A percentile compares a stretch with the other conserved stretches of the same genome.
These are phyloP conservation scores for Nibea albiflora DNA, from an alignment of 2,113 vertebrate genomes.

Conservation along the genomic window DNA sequence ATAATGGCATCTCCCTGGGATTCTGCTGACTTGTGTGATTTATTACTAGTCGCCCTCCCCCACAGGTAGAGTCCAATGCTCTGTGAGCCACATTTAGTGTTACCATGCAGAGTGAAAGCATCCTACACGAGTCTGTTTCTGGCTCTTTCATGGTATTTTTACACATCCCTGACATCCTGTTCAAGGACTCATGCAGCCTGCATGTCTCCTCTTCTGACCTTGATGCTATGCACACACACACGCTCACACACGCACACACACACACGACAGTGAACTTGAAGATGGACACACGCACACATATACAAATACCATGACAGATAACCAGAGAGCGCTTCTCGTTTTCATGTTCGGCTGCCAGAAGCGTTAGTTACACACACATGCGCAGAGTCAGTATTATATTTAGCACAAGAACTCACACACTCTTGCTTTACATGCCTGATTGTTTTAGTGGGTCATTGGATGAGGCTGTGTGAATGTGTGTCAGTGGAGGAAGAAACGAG, in stretches of 20 bases:
- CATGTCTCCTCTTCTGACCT: conserved; percentile 52
- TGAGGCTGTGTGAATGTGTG: conserved; percentile 66
- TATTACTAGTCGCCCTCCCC: conserved; percentile 55
- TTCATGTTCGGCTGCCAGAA: conserved; percentile 4
- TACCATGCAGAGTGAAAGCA: conserved; percentile 33
- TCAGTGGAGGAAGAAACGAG: conserved; percentile 62
- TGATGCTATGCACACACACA: conserved; percentile 22
- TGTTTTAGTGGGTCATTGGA: conserved; percentile 80
- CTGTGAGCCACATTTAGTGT: conserved; percentile 34
- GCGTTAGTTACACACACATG: conserved; percentile 2
- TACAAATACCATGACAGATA: conserved; percentile 7
- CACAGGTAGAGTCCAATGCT: conserved; percentile 50
- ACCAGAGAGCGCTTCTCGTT: neutral
- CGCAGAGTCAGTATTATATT: conserved; percentile 56
- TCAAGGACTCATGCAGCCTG: conserved; percentile 52
- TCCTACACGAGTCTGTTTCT: conserved; percentile 22
- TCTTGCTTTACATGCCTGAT: conserved; percentile 75
- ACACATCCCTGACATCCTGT: conserved; percentile 53
- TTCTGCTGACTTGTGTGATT: conserved; percentile 68
- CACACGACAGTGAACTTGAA: conserved; percentile 13
- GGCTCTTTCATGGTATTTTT: conserved; percentile 64
- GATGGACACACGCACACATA: neutral
- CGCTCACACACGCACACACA: conserved; percentile 14
- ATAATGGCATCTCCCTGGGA: conserved; percentile 59
- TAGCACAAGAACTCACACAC: conserved; percentile 57